These are phyloP conservation scores for Carassius auratus DNA, from an alignment of 2,113 vertebrate genomes.

Conservation along the genomic window DNA sequence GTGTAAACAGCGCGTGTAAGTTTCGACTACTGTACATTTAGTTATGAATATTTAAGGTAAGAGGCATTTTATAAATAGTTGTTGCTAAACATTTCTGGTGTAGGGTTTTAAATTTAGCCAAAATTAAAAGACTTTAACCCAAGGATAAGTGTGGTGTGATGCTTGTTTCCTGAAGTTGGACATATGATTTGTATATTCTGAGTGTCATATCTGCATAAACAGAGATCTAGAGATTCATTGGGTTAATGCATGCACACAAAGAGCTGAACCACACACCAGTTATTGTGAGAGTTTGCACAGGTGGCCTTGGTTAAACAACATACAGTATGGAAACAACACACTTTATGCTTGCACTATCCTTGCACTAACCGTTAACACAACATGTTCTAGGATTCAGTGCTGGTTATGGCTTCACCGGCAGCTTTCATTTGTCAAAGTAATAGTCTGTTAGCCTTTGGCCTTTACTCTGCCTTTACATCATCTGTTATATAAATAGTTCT, in stretches of 20 bases:
- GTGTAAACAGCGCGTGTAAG: not conserved
- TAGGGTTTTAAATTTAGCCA: not conserved
- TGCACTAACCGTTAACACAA: constrained; percentile 1
- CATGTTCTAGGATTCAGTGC: not conserved
- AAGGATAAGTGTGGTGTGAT: not conserved
- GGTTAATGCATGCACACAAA: constrained; percentile 35
- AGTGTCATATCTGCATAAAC: not conserved
- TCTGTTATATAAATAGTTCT: constrained; percentile 44
- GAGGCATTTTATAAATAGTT: not conserved
- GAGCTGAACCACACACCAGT: constrained; percentile 16
- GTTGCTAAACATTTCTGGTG: not conserved
- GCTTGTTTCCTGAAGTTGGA: constrained; percentile 1
- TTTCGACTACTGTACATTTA: not conserved
- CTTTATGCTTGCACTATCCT: not conserved
- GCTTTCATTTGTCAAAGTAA: constrained; percentile 13
- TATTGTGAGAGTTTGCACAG: constrained; percentile 55
- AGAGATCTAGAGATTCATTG: not conserved
- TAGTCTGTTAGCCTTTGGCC: constrained; percentile 1
- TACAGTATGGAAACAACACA: constrained; percentile 29
- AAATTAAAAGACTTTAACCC: not conserved
- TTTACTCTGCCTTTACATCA: not conserved
- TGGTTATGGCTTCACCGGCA: not conserved
- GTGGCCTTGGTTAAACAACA: constrained; percentile 54
- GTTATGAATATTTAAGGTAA: not conserved
- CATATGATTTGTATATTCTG: not conserved